Evolutionary conservation across 30 jellyfish, hydroid and myxozoan genomes (phyloP), one percentile per base, ranked within the genome.

Genomic region (Turritopsis dohrnii): DNA sequence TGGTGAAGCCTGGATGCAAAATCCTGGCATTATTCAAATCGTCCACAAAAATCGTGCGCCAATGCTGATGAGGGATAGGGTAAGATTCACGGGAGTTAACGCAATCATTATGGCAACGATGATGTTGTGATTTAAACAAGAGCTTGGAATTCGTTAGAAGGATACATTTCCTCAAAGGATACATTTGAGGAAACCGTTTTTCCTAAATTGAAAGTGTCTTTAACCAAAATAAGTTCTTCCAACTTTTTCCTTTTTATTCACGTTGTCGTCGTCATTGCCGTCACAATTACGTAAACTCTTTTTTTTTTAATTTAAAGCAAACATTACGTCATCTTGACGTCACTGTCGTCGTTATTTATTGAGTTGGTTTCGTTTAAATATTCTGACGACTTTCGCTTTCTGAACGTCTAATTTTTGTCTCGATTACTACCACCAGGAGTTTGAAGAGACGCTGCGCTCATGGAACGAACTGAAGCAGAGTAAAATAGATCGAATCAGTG

Each of bases 1-100:
- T 74, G 99, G 99, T 17, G 99, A 95, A 82, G 99, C 99, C 24
- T 87, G 97, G 97, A 85, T 90, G 81, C 97, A 90, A 65, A 86
- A 71, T 18, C 99, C 99, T 25, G 97, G 99, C 1, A 88, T 95
- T 17, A 88, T 95, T 26, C 97, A 89, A 65, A 95, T 95, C 77
- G 88, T 85, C 21, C 99, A 95, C 81, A 90, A 95, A 75, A 95
- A 95, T 83, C 31, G 99, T 71, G 95, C 96, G 22, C 93, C 99
- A 9, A 94, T 94, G 99, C 95, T 94, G 28, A 89, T 88, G 21
- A 85, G 97, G 52, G 99, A 94, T 72, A 71, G 99, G 88, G 99
- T 94, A n/a, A n/a, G n/a, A n/a, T n/a, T n/a, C n/a, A n/a, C n/a
- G n/a, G n/a, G n/a, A n/a, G n/a, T n/a, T n/a, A n/a, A n/a, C n/a